Evolutionary conservation across 2,888 invertebrate species (phyloP), one percentile per base, ranked within the genome.

Genomic region (Phoronis australis): DNA sequence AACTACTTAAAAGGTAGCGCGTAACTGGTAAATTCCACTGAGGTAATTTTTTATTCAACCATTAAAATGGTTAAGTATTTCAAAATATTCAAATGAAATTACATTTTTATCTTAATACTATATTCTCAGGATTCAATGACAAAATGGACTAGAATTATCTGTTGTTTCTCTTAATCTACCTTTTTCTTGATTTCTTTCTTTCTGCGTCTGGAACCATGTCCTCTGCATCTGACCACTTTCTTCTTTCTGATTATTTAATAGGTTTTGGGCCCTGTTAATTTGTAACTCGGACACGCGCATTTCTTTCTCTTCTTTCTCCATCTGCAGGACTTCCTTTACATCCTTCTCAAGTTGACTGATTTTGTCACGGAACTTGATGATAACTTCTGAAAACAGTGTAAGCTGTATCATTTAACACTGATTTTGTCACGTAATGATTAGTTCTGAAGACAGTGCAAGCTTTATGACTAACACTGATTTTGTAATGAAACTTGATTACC

Each of bases 261-360:
- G 73, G 25, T 84, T 85, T 64, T 87, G 82, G 0, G 82, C 83
- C 66, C 87, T 86, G 48, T 72, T 86, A 0, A 88, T 84, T 69
- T 90, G 87, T 61, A 89, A 88, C 74, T 95, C 93, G 61, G 88
- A 90, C 53, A 87, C 84, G 6, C 93, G 78, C 52, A 97, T 87
- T 52, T 84, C 81, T 55, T 85, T 85, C 42, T 96, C 87, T 69
- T 92, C 88, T 0, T 84, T 82, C 69, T 93, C 91, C 2, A 94
- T 74, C 0, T 44, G 82, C 79, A 92, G 79, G 50, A 97, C 89
- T 52, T 84, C 81, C 54, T 84, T 84, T 18, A 96, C 85, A 69
- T 93, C 88, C 0, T 84, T 82, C 68, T 93, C 91, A 2, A 96
- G 71, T 0, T 48, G 82, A 5, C 82, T 80, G 35, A 96, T 80